Evolutionary conservation across 2,797 vertebrate species (phyloP).

Genomic region (Rhynchotus rufescens): DNA sequence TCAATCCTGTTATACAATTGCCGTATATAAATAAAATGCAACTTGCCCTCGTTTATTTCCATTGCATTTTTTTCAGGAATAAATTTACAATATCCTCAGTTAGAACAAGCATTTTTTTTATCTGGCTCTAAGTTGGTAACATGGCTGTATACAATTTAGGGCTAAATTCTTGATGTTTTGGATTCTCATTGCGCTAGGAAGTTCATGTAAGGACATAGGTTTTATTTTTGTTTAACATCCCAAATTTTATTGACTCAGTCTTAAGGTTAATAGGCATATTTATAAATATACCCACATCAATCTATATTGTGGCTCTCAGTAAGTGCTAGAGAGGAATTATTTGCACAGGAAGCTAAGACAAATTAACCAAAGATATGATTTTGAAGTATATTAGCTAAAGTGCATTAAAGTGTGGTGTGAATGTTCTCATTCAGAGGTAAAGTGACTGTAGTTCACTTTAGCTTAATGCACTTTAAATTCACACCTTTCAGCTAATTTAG

Average conservation of each 20-base stretch:
- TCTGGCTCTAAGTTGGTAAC: background rate
- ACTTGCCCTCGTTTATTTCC: background rate
- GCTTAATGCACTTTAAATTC: slow-evolving; percentile 73
- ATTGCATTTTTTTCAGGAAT: background rate
- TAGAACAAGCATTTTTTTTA: background rate
- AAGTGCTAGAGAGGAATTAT: slow-evolving; percentile 63
- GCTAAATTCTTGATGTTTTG: slow-evolving; percentile 10
- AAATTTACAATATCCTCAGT: background rate
- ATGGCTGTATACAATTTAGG: background rate
- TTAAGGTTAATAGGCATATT: slow-evolving; percentile 66
- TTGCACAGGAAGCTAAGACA: slow-evolving; percentile 66
- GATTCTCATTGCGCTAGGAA: slow-evolving; percentile 12
- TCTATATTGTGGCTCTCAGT: slow-evolving; percentile 58
- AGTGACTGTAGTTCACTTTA: slow-evolving; percentile 62
- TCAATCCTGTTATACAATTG: background rate
- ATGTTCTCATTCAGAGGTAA: slow-evolving; percentile 71
- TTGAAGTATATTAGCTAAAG: slow-evolving; percentile 59
- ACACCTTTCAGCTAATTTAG: slow-evolving; percentile 73
- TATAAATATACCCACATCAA: slow-evolving; percentile 65
- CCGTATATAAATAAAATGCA: background rate
- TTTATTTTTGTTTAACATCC: slow-evolving; percentile 55
- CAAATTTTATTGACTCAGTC: slow-evolving; percentile 51
- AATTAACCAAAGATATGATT: slow-evolving; percentile 73
- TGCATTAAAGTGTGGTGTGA: slow-evolving; percentile 61
- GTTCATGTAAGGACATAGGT: slow-evolving; percentile 59